Percentiles rank a stretch among this genome's conserved stretches.
Conservation (phyloP, 2,797 vertebrate genomes). For the Agapornis canus region DNA sequence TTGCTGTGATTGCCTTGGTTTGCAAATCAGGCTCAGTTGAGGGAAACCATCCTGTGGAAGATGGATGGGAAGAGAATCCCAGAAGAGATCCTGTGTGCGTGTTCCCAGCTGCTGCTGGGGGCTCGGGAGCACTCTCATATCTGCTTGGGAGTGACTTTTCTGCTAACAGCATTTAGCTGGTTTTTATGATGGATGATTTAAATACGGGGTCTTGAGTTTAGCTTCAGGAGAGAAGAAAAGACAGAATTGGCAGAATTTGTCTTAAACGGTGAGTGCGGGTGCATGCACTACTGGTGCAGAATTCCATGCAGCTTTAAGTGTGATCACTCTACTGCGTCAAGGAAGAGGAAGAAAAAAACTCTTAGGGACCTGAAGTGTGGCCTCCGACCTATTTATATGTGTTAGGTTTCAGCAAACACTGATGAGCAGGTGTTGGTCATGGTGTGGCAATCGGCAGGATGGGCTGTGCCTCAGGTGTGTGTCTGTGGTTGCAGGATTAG, state of each 20-base stretch:
- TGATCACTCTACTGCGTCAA: accelerated
- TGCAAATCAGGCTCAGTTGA: not conserved
- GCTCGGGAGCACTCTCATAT: accelerated
- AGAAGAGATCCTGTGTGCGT: not conserved
- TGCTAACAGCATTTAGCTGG: not conserved
- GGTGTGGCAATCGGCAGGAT: accelerated
- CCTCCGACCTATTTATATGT: not conserved
- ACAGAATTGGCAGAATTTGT: not conserved
- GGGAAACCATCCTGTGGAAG: not conserved
- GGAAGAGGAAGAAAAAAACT: not conserved
- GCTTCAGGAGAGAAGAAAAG: not conserved
- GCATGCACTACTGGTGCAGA: accelerated
- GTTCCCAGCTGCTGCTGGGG: not conserved
- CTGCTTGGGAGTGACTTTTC: not conserved
- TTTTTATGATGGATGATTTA: not conserved
- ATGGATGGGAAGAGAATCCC: not conserved
- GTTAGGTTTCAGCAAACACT: not conserved
- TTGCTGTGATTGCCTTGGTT: not conserved
- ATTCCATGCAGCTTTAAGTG: accelerated
- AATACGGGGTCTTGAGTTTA: accelerated
- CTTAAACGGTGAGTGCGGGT: accelerated
- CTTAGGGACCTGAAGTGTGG: not conserved
- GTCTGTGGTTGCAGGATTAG: not conserved
- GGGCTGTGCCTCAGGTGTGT: not conserved
- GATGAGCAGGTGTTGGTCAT: accelerated